Evolutionary conservation across 2,797 vertebrate genomes (phyloP), one percentile per base, ranked within the genome.

Genomic region (Melanotaenia boesemani): DNA sequence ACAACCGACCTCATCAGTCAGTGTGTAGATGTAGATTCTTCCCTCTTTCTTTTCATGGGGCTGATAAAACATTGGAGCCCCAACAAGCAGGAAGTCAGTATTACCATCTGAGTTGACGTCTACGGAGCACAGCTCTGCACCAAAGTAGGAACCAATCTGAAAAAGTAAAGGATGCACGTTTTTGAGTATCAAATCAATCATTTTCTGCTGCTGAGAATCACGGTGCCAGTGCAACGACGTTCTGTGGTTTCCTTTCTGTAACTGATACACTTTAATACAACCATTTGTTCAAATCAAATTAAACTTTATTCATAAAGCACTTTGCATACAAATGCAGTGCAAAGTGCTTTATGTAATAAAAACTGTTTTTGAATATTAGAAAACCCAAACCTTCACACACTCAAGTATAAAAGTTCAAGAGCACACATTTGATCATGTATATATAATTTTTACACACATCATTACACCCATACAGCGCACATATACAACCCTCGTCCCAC

Each of bases 91-190:
- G 76, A 97, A 93, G 56, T 97, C 96, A 5, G 90, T 94, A 74
- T 94, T 62, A 1, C 81, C 78, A 20, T 97, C 92, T 15, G 87
- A 88, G 68, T 96, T 68, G 11, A 95, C 2, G 9, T 97, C 96
- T 10, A 96, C 1, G 1, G 94, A 80, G 75, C 95, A 95, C 39
- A 97, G 70, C 69, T 94, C 95, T 1, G 92, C 94, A 3, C 96
- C 96, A 60, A 97, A 97, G 83, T 96, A 97, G n/a, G 95, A 96
- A 10, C 96, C 96, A 9, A 96, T 91, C 96, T 97, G 85, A 66
- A 59, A 41, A 82, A 41, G 32, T 3, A 41, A 10, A 67, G 6
- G 44, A 41, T 2, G 11, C 37, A 37, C 22, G 1, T 54, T 37
- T 4, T 41, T 12, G 24, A 26, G 22, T 8, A 22, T 34, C 39